These are phyloP conservation scores for Papilio xuthus DNA, from an alignment of 1,140 invertebrate genomes.

Conservation along the genomic window DNA sequence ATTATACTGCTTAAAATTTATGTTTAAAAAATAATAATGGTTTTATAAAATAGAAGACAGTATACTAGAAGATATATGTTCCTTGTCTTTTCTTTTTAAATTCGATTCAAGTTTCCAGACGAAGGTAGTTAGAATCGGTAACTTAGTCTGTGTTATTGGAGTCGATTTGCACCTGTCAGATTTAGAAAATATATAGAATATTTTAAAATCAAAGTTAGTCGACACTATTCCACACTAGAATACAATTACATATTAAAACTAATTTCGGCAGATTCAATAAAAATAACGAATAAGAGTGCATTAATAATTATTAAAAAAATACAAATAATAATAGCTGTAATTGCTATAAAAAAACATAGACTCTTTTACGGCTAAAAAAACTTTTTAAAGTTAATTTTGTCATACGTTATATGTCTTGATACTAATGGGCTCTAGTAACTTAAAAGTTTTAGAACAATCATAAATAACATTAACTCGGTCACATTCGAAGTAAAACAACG, in stretches of 20 bases:
- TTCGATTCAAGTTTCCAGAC: constrained; percentile 12
- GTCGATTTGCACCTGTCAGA: not conserved
- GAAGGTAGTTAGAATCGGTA: not conserved
- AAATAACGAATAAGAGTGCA: not conserved
- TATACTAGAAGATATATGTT: not conserved
- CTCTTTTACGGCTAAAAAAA: not conserved
- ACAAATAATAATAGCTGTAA: not conserved
- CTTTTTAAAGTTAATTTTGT: not conserved
- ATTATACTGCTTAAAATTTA: not conserved
- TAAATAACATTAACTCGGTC: constrained; percentile 41
- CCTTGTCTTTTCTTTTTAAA: not conserved
- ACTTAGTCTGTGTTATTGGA: constrained; percentile 4
- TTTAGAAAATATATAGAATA: not conserved
- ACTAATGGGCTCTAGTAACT: not conserved
- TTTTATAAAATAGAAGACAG: not conserved
- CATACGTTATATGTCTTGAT: not conserved
- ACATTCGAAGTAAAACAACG: constrained; percentile 47
- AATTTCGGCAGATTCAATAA: not conserved
- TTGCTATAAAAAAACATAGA: not conserved
- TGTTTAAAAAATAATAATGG: not conserved
- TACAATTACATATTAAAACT: no score
- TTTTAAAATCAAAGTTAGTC: no score
- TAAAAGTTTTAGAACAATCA: not conserved
- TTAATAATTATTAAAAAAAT: not conserved
- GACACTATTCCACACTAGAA: no score